Percentiles rank a stretch among this genome's conserved stretches.
These are phyloP conservation scores for Acheta domesticus DNA, from an alignment of 2,888 invertebrate genomes.

Conservation along the genomic window DNA sequence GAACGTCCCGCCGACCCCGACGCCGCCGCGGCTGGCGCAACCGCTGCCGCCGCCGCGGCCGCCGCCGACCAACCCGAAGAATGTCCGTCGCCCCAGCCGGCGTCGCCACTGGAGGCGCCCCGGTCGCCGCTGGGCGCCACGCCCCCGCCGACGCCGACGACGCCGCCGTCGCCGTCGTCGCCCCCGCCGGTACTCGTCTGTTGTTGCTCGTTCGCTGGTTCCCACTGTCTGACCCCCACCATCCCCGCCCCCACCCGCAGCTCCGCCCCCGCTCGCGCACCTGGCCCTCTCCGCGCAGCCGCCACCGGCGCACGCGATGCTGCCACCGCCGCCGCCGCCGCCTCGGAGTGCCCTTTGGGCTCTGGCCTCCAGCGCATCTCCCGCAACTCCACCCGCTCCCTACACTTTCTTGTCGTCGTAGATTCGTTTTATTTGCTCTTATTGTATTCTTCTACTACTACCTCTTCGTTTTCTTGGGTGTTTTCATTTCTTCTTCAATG, in stretches of 20 bases:
- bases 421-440: no score
- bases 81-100: neutral
- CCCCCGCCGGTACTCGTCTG: neutral
- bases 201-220: neutral
- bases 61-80: neutral
- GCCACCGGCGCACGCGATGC: constrained; percentile 10
- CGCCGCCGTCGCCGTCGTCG: neutral
- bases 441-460: no score
- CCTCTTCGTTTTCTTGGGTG: no score
- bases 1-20: neutral
- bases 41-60: neutral
- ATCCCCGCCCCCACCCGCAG: neutral
- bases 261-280: constrained; percentile 18
- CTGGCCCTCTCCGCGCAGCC: neutral
- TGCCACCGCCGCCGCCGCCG: neutral
- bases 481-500: neutral
- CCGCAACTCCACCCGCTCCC: neutral
- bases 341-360: neutral
- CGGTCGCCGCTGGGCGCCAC: neutral
- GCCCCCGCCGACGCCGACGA: neutral
- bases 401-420: neutral
- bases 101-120: neutral
- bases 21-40: neutral
- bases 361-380: neutral
- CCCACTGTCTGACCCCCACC: neutral